Conservation (phyloP, 1,140 invertebrate species). For the Diuraphis noxia region DNA sequence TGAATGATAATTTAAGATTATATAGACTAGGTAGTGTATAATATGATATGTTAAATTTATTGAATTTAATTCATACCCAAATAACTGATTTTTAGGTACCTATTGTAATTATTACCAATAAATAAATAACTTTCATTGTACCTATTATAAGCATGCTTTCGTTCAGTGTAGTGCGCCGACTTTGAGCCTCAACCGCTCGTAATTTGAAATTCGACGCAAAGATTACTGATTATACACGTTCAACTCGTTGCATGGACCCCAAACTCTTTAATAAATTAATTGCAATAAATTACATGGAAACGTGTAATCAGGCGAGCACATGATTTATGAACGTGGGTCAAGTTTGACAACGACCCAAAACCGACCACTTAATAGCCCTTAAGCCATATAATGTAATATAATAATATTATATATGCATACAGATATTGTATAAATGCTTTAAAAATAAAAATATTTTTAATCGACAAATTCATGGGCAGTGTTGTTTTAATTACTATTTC, state of each 20-base stretch:
- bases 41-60: neutral
- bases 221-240: slow-evolving; percentile 15
- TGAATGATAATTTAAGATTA: neutral
- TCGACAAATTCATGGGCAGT: neutral
- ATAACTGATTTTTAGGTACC: neutral
- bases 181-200: neutral
- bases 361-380: slow-evolving; percentile 21
- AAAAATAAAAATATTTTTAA: neutral
- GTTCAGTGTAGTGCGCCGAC: neutral
- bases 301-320: neutral
- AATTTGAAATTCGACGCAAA: neutral
- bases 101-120: neutral
- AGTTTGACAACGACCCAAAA: slow-evolving; percentile 27
- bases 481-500: neutral
- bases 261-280: slow-evolving; percentile 40
- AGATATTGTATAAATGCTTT: neutral
- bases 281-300: slow-evolving; percentile 1
- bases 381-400: neutral
- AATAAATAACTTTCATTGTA: neutral
- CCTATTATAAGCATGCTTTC: neutral
- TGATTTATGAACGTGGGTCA: slow-evolving; percentile 30
- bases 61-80: neutral
- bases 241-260: neutral
- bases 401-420: neutral
- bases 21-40: too few relatives aligned